These are phyloP conservation scores for Ptychodera flava DNA, from an alignment of 35 echinoderm and acorn worm species.

Conservation along the genomic window DNA sequence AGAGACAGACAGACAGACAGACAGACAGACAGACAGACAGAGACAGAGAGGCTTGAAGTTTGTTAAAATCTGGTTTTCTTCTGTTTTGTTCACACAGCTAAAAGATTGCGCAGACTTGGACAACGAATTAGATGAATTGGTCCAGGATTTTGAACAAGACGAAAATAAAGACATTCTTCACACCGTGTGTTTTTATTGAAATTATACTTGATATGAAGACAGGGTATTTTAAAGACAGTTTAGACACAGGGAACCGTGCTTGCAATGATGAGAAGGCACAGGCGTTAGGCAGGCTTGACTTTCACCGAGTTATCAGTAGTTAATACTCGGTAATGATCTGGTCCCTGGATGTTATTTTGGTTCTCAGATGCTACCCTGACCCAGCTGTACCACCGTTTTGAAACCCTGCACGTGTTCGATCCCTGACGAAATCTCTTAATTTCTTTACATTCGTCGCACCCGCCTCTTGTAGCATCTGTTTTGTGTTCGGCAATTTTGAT, in stretches of 20 bases:
- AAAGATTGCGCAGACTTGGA: slow-evolving; percentile 49
- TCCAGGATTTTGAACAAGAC: slow-evolving; percentile 68
- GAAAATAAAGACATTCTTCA: slow-evolving; percentile 53
- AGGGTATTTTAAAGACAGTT: not conserved
- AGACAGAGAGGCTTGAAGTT: not conserved
- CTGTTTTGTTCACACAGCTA: slow-evolving; percentile 30
- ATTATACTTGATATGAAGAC: not conserved
- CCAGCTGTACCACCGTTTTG: too few relatives aligned
- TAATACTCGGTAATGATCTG: not conserved
- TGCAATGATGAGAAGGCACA: not conserved
- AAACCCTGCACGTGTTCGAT: too few relatives aligned
- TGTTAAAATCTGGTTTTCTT: not conserved
- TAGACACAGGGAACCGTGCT: too few relatives aligned
- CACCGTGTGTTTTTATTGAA: slow-evolving; percentile 86
- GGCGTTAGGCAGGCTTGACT: not conserved
- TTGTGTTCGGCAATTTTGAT: too few relatives aligned
- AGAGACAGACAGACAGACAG: too few relatives aligned
- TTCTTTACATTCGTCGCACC: too few relatives aligned
- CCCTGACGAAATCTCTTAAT: too few relatives aligned
- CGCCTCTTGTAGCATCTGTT: too few relatives aligned
- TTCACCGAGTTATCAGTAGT: not conserved
- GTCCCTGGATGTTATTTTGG: not conserved
- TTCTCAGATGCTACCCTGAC: not conserved
- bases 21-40: not conserved
- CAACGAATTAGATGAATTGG: slow-evolving; percentile 73